These are phyloP conservation scores for Archocentrus centrarchus DNA, from an alignment of 2,113 vertebrate species.

Conservation along the genomic window DNA sequence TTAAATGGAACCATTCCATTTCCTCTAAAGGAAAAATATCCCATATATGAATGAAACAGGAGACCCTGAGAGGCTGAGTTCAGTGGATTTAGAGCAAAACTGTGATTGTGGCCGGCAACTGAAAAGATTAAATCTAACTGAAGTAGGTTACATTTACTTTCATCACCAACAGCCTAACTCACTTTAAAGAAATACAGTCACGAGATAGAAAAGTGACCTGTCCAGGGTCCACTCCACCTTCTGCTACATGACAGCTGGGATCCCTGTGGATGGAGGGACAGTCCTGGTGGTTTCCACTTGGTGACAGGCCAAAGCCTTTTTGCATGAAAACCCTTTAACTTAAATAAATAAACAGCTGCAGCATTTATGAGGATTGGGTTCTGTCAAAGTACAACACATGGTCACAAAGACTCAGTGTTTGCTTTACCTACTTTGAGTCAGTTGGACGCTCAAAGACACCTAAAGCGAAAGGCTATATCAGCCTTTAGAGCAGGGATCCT, in stretches of 20 bases:
- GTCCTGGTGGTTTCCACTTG: no score
- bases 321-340: not conserved
- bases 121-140: not conserved
- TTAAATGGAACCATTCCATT: not conserved
- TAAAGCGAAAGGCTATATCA: not conserved
- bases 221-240: no score
- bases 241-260: no score
- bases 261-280: no score
- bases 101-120: not conserved
- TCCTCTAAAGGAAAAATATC: not conserved
- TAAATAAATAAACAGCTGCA: not conserved
- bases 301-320: no score
- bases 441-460: not conserved
- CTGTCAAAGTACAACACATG: not conserved
- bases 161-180: not conserved
- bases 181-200: not conserved
- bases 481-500: no score
- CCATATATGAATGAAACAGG: fast-evolving
- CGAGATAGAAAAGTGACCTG: no score
- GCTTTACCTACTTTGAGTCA: not conserved
- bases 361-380: not conserved
- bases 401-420: not conserved
- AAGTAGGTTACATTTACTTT: not conserved
- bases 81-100: not conserved
- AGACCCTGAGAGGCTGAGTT: not conserved